phyloP scores from a whole-genome alignment of 2,888 invertebrate species.

The Serrognathus titanus region DNA sequence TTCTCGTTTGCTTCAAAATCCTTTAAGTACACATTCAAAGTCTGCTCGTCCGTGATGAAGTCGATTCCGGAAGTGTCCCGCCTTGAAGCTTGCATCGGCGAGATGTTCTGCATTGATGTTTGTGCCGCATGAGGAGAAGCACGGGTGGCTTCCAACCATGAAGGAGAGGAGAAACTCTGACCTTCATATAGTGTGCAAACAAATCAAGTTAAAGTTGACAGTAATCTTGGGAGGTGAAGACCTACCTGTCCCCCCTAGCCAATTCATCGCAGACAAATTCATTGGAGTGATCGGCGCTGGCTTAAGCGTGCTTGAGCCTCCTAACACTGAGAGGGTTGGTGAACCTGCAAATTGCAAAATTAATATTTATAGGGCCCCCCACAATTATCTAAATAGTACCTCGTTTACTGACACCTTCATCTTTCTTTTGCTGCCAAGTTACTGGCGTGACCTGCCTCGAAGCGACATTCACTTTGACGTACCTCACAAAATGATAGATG shows the following conservation, averaged over 20 bases:
- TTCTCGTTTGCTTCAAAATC: constrained; percentile 42
- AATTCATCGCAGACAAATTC: constrained; percentile 45
- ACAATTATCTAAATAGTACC: no score
- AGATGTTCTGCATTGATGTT: constrained; percentile 11
- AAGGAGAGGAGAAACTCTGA: no score
- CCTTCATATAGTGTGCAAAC: neutral
- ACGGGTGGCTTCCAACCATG: no score
- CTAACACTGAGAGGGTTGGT: no score
- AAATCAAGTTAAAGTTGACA: constrained; percentile 29
- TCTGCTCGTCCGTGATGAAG: constrained; percentile 51
- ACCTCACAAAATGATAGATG: constrained; percentile 52
- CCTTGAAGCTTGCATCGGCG: neutral
- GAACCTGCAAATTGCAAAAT: no score
- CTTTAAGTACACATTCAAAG: constrained; percentile 50
- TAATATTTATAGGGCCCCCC: no score
- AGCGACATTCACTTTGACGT: constrained; percentile 41
- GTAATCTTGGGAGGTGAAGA: constrained; percentile 39
- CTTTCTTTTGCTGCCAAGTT: no score
- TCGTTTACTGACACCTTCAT: no score
- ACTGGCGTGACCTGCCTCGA: no score
- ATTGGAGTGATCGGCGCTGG: constrained; percentile 33
- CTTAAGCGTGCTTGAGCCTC: no score
- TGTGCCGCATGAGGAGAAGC: constrained; percentile 25
- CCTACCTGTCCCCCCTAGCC: constrained; percentile 29
- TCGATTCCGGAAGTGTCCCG: constrained; percentile 38